Conservation (phyloP, 2,888 invertebrate species). For the Seira ritae region DNA sequence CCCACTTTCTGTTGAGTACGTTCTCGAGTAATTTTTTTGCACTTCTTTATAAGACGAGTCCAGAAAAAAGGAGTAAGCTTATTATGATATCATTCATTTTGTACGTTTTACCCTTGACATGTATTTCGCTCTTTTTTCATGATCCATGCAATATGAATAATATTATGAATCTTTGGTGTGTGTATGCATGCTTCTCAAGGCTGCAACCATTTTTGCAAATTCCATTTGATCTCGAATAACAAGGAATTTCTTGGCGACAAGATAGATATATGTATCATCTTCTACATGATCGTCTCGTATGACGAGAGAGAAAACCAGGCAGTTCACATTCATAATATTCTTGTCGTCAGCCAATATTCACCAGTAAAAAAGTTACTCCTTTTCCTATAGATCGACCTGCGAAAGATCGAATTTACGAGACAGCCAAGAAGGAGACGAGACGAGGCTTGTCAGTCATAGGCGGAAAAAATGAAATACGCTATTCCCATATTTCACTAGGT, state of each 20-base stretch:
- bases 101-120: constrained; percentile 28
- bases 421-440: too few relatives aligned
- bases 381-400: too few relatives aligned
- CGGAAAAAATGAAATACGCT: too few relatives aligned
- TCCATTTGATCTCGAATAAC: not conserved
- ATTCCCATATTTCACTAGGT: too few relatives aligned
- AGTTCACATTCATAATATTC: too few relatives aligned
- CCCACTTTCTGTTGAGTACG: constrained; percentile 1
- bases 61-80: not conserved
- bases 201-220: not conserved
- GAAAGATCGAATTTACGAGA: too few relatives aligned
- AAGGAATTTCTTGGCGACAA: not conserved
- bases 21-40: constrained; percentile 2
- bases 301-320: too few relatives aligned
- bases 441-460: too few relatives aligned
- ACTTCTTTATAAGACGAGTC: not conserved
- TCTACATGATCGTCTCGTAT: too few relatives aligned
- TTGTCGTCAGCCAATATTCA: too few relatives aligned
- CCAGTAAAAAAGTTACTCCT: too few relatives aligned
- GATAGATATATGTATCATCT: not conserved
- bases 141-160: constrained; percentile 13
- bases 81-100: not conserved
- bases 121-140: constrained; percentile 10
- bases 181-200: too few relatives aligned
- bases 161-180: not conserved